These are phyloP conservation scores for Paedocypris sp. DNA, from an alignment of 2,113 vertebrate species.

Conservation along the genomic window DNA sequence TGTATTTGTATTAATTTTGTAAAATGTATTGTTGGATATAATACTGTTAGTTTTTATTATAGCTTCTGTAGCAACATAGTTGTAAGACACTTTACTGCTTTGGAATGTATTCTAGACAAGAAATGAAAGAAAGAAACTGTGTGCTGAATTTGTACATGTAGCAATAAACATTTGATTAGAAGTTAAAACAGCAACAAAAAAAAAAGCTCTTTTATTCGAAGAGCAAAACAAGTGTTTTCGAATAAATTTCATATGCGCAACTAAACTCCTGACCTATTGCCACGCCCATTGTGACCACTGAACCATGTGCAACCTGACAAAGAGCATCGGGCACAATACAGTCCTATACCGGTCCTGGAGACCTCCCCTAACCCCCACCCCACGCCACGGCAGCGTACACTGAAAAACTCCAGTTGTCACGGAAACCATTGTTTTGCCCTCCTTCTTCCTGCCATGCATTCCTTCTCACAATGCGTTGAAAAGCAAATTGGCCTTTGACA, in stretches of 20 bases:
- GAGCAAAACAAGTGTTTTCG: background rate
- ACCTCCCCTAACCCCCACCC: background rate
- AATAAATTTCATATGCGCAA: background rate
- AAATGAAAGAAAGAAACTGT: too few species aligned
- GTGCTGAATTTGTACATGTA: too few species aligned
- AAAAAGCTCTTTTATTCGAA: too few species aligned
- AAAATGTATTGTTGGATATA: too few species aligned
- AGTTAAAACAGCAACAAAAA: too few species aligned
- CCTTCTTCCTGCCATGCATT: constrained; percentile 64
- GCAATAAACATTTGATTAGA: too few species aligned
- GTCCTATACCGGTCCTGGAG: background rate
- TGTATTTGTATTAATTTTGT: too few species aligned
- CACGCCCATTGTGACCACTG: constrained; percentile 17
- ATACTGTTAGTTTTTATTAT: too few species aligned
- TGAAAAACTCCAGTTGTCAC: constrained; percentile 38
- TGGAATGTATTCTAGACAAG: too few species aligned
- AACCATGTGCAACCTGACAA: constrained; percentile 25
- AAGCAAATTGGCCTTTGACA: constrained; percentile 63
- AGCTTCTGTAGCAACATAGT: too few species aligned
- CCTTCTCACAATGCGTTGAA: constrained; percentile 58
- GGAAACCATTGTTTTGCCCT: constrained; percentile 62
- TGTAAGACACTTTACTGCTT: too few species aligned
- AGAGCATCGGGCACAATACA: constrained; percentile 17
- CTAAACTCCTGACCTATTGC: constrained; percentile 7
- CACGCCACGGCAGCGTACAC: background rate